phyloP scores from a whole-genome alignment of 2,888 invertebrate species.

The Aleiodes testaceus region DNA sequence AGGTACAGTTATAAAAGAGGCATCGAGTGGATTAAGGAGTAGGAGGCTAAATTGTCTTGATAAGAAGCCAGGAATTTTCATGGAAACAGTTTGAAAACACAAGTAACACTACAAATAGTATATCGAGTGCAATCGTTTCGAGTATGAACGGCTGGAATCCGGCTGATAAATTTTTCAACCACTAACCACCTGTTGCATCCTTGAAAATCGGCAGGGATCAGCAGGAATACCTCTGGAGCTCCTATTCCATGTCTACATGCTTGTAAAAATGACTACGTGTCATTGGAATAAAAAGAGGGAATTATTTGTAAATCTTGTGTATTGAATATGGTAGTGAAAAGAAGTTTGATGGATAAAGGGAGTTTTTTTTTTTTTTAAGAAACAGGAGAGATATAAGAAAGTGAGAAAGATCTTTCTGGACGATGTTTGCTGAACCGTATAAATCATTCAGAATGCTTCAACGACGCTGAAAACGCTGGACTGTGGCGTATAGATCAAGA shows the following conservation, averaged over 20 bases:
- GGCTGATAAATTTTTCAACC: conserved; percentile 44
- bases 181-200: conserved; percentile 42
- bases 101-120: conserved; percentile 22
- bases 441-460: conserved; percentile 41
- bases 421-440: conserved; percentile 39
- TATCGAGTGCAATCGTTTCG: conserved; percentile 34
- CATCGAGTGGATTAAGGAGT: conserved; percentile 50
- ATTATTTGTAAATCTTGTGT: no score
- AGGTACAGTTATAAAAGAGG: conserved; percentile 52
- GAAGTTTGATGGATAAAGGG: neutral
- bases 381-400: neutral
- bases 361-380: neutral
- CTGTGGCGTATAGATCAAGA: conserved; percentile 9
- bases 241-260: conserved; percentile 17
- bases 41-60: neutral
- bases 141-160: conserved; percentile 2
- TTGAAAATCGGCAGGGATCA: conserved; percentile 41
- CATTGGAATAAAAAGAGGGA: conserved; percentile 7
- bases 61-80: neutral
- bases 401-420: conserved; percentile 25
- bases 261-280: conserved; percentile 21
- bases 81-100: neutral
- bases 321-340: neutral
- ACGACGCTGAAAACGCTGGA: conserved; percentile 19
- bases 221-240: conserved; percentile 13